Evolutionary conservation across 2,113 vertebrate species (phyloP).

Genomic region (Lycocorax pyrrhopterus): DNA sequence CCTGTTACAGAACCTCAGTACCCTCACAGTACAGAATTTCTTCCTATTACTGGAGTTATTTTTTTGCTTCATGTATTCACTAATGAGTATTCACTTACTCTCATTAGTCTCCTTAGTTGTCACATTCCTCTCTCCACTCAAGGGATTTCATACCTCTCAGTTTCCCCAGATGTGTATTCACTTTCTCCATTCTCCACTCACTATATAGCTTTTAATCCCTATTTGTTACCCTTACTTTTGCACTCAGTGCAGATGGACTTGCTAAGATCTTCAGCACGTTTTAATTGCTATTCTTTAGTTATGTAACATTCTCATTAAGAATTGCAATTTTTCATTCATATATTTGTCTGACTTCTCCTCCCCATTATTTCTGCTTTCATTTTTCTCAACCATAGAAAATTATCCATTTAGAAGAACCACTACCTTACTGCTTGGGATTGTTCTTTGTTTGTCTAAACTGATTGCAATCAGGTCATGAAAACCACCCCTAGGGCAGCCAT

Average conservation of each 20-base stretch:
- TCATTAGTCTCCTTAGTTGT: background rate
- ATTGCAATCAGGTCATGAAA: constrained; percentile 6
- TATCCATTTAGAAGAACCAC: background rate
- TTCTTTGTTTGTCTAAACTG: background rate
- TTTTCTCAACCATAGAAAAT: background rate
- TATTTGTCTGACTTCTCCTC: background rate
- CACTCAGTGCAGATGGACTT: background rate
- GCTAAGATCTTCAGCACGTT: background rate
- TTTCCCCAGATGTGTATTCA: background rate
- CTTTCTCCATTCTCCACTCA: background rate
- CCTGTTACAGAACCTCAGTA: no score
- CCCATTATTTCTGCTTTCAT: background rate
- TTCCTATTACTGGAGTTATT: background rate
- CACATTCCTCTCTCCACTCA: background rate
- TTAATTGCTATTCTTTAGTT: background rate
- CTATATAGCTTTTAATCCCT: background rate
- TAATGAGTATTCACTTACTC: background rate
- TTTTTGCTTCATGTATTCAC: background rate
- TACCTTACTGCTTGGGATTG: background rate
- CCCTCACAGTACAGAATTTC: background rate
- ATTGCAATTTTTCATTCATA: background rate
- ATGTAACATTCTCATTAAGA: background rate
- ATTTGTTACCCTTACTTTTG: background rate
- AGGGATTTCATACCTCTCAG: background rate
- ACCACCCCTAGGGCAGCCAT: background rate